These are phyloP conservation scores for Struthidea cinerea DNA, from an alignment of 2,113 vertebrate genomes.

Conservation along the genomic window DNA sequence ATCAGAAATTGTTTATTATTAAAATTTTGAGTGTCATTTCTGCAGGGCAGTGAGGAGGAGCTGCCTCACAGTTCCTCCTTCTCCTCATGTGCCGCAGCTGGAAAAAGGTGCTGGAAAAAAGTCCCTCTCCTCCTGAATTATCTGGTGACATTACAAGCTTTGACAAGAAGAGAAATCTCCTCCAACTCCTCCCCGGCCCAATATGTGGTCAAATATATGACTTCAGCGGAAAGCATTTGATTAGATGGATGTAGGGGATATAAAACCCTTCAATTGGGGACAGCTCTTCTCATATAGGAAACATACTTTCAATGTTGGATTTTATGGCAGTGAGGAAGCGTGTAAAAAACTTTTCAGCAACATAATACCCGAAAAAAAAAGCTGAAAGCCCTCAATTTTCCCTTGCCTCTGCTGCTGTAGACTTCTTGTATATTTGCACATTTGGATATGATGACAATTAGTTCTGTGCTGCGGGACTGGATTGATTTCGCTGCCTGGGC, in stretches of 20 bases:
- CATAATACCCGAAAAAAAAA: background rate
- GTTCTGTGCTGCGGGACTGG: constrained; percentile 47
- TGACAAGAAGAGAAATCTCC: constrained; percentile 18
- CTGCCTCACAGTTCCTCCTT: background rate
- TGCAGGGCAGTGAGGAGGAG: background rate
- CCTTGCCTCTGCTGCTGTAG: background rate
- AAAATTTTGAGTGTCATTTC: background rate
- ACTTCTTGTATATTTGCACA: constrained; percentile 58
- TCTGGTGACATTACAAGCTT: background rate
- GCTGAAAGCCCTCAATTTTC: constrained; percentile 25
- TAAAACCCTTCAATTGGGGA: constrained; percentile 5
- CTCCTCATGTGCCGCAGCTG: background rate
- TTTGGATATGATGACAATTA: constrained; percentile 60
- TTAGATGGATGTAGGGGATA: background rate
- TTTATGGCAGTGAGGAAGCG: constrained; percentile 30
- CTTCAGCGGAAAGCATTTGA: constrained; percentile 28
- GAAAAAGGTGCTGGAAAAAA: background rate
- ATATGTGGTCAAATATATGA: constrained; percentile 17
- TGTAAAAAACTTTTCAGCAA: constrained; percentile 44
- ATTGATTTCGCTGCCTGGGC: constrained; percentile 54
- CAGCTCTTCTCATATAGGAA: constrained; percentile 36
- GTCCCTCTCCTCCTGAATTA: background rate
- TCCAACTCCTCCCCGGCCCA: background rate
- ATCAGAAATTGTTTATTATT: background rate
- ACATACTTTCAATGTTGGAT: constrained; percentile 37